Conservation (phyloP, 2,113 vertebrate species). For the Regulus satrapa region DNA sequence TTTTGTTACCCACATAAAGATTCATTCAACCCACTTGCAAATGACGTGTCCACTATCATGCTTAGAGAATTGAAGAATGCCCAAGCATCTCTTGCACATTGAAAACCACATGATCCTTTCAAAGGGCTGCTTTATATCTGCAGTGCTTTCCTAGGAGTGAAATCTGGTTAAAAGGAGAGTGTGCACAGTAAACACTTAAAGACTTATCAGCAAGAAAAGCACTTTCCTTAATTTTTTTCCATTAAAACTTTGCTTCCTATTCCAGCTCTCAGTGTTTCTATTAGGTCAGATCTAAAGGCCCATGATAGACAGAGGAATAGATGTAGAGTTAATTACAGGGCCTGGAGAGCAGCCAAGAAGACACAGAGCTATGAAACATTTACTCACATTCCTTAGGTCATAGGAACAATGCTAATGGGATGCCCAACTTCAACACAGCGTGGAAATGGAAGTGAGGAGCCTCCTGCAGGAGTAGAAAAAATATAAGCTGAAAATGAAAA, state of each 20-base stretch:
- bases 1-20: background rate
- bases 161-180: background rate
- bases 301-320: background rate
- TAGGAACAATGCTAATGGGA: constrained; percentile 1
- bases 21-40: background rate
- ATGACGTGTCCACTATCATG: background rate
- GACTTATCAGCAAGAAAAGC: background rate
- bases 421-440: background rate
- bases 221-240: background rate
- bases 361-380: background rate
- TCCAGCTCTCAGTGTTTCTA: background rate
- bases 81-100: background rate
- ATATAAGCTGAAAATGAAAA: background rate
- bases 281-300: background rate
- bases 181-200: background rate
- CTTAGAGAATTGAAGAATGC: background rate
- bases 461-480: background rate
- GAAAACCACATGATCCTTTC: background rate
- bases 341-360: background rate
- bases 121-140: background rate
- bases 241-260: background rate
- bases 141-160: background rate
- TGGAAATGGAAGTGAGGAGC: background rate
- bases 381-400: background rate
- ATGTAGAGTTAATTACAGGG: constrained; percentile 23